Evolutionary conservation across 2,888 invertebrate genomes (phyloP).

Genomic region (Drosophila colorata): DNA sequence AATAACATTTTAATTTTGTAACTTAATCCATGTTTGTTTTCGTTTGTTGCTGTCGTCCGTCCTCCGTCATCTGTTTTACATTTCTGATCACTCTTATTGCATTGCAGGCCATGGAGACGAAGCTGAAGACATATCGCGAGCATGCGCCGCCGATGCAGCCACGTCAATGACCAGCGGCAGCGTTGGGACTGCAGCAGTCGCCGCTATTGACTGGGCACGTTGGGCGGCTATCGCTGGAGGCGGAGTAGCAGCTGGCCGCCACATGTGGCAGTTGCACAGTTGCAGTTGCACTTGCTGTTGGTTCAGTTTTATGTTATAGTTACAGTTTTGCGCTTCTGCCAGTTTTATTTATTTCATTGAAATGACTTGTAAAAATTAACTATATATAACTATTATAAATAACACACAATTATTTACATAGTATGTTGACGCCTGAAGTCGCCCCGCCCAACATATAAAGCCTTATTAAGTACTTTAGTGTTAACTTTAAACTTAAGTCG

Average conservation of each 20-base stretch:
- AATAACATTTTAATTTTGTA: constrained; percentile 56
- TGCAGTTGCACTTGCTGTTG: constrained; percentile 30
- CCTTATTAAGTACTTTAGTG: constrained; percentile 52
- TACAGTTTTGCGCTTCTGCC: constrained; percentile 46
- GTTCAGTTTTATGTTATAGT: constrained; percentile 57
- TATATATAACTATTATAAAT: constrained; percentile 41
- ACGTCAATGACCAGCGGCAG: constrained; percentile 82
- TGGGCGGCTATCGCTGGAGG: constrained; percentile 35
- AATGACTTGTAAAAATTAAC: constrained; percentile 68
- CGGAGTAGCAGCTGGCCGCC: constrained; percentile 39
- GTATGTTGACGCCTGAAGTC: constrained; percentile 37
- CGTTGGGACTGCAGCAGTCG: constrained; percentile 22
- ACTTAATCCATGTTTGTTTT: constrained; percentile 42
- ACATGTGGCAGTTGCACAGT: constrained; percentile 17
- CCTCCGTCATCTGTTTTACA: not conserved
- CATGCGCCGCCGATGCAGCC: constrained; percentile 83
- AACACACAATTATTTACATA: constrained; percentile 40
- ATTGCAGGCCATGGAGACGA: constrained; percentile 85
- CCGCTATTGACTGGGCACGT: constrained; percentile 25
- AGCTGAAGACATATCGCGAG: constrained; percentile 85
- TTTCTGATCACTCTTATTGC: constrained; percentile 9
- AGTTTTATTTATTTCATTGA: constrained; percentile 64
- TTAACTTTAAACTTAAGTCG: constrained; percentile 50
- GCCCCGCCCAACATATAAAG: constrained; percentile 48
- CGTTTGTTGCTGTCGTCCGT: constrained; percentile 33